Percentiles rank a stretch among this genome's conserved stretches.
These are phyloP conservation scores for Euphonia xanthogaster DNA, from an alignment of 2,797 vertebrate species.

Conservation along the genomic window DNA sequence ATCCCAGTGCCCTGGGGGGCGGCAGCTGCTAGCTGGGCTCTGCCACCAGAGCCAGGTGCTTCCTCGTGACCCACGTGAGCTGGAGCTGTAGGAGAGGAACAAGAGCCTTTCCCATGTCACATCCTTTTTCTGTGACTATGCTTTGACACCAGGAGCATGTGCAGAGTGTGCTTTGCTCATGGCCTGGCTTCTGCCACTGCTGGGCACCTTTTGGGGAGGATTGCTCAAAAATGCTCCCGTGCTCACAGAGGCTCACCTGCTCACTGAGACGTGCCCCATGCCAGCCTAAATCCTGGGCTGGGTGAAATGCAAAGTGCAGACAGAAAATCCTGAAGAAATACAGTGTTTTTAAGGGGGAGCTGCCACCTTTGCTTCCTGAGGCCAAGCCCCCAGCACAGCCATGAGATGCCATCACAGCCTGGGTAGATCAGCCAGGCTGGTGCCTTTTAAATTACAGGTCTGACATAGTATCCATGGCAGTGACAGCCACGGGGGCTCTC, in stretches of 20 bases:
- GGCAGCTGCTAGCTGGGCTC: not conserved
- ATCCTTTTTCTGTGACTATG: not conserved
- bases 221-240: not conserved
- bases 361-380: not conserved
- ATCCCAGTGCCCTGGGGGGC: not conserved
- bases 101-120: not conserved
- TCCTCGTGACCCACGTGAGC: accelerated
- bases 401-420: not conserved
- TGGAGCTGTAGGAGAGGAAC: accelerated
- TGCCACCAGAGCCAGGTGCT: not conserved
- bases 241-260: not conserved
- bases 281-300: not conserved
- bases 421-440: not conserved
- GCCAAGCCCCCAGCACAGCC: not conserved
- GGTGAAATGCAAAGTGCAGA: not conserved
- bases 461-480: accelerated
- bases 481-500: not conserved
- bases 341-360: not conserved
- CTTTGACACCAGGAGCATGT: not conserved
- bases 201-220: not conserved
- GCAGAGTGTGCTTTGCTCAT: not conserved
- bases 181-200: not conserved
- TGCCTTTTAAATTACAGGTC: not conserved
- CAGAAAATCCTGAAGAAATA: not conserved
- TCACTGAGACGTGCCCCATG: accelerated